Base-by-base conservation (phyloP, 2,113 vertebrate species). In the Oceanites oceanicus region DNA sequence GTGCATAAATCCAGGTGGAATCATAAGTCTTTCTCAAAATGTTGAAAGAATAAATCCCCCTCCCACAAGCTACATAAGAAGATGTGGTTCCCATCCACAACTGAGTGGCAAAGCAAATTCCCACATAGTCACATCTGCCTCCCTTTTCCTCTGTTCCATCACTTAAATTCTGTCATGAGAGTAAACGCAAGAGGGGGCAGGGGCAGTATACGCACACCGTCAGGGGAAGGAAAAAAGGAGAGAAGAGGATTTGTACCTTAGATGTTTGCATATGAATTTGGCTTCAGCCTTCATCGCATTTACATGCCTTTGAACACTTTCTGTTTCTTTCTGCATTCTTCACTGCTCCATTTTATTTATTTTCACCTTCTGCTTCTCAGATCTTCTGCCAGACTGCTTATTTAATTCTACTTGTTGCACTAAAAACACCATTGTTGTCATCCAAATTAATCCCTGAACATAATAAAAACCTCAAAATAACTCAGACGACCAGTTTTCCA, bases 321-420 rank as follows among this genome's bases (percentile, higher is more conserved):
- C 95, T 95, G 92, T 96, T 97, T 95, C 92, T 95, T 96, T 96
- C 96, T 95, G 91, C 97, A 92, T 97, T 96, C 91, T 97, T 97
- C 18, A 1, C 84, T 75, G 88, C 94, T 94, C 66, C 42, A 34
- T 79, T 95, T 95, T 92, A 94, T 97, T 97, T 97, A 94, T 89
- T 96, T 96, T 95, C 94, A 86, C 94, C 92, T 92, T 81, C 80
- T 92, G 62, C 70, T 85, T 78, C 86, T 97, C 89, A 96, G 95
- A 97, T 97, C 95, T 94, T 79, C 84, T 95, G 97, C 97, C 97
- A 97, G 89, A 50, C 67, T 96, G 62, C 83, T 95, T 91, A 94
- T 92, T 97, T 92, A 82, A 91, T 91, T 94, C 76, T 94, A 55
- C 77, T 95, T 85, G 77, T 74, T 94, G 91, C 66, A n/a, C 92